phyloP scores from a whole-genome alignment of 2,888 invertebrate species.

The Parnassius smintheus region DNA sequence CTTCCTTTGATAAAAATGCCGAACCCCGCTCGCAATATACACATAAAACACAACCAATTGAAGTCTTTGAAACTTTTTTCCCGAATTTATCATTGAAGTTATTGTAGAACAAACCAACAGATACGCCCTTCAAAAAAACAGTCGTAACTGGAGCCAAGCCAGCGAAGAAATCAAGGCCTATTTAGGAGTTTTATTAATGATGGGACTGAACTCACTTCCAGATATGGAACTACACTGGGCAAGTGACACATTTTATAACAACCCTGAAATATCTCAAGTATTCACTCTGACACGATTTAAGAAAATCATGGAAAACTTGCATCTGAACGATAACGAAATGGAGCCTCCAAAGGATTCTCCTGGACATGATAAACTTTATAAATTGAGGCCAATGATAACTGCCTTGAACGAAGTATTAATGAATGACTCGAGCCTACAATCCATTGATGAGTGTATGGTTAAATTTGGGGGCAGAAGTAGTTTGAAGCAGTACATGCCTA shows the following conservation, averaged over 20 bases:
- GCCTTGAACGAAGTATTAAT: not conserved
- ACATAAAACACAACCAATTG: not conserved
- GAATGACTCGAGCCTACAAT: not conserved
- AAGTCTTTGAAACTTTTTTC: not conserved
- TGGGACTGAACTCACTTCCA: too few relatives aligned
- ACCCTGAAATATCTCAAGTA: not conserved
- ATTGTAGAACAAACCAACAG: too few relatives aligned
- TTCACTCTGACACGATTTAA: too few relatives aligned
- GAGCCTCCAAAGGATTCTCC: not conserved
- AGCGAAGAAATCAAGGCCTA: too few relatives aligned
- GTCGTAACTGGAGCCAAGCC: too few relatives aligned
- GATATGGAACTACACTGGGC: too few relatives aligned
- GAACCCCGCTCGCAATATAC: not conserved
- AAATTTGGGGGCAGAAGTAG: not conserved
- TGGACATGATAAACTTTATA: not conserved
- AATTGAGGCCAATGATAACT: not conserved
- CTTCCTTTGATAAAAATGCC: not conserved
- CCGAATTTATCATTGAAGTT: not conserved
- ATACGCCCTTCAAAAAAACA: too few relatives aligned
- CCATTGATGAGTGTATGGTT: not conserved
- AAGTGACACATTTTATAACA: too few relatives aligned
- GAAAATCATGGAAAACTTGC: too few relatives aligned
- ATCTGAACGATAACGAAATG: too few relatives aligned
- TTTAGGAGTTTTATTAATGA: too few relatives aligned
- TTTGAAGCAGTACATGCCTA: too few relatives aligned